Base-by-base conservation (phyloP, 2,797 vertebrate genomes). In the Catamblyrhynchus diadema region DNA sequence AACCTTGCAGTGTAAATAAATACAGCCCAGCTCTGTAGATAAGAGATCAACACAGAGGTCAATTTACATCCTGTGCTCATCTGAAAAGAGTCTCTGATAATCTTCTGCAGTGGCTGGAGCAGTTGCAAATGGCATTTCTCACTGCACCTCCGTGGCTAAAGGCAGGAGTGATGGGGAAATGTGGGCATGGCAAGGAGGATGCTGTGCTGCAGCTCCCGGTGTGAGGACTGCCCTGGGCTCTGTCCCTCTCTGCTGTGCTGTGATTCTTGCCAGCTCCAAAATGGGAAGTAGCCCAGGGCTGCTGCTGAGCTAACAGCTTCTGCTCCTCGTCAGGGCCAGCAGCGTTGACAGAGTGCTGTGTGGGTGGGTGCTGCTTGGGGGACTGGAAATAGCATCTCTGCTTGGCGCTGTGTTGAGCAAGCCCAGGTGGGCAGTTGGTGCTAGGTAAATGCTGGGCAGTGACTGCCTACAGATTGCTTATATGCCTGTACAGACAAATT, bases 371-470 rank as follows among this genome's bases (percentile, higher is more conserved):
- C 54, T 86, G 66, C 81, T 86, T 48, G 50, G 6, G 33, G 78
- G 32, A 22, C 71, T 92, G 74, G 41, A 94, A 85, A 80, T 73
- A 88, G 74, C 86, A 62, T 84, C 66, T 81, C 70, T 84, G 59
- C 73, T 61, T 62, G 78, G 83, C 47, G 4, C 41, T 70, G 48
- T 8, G 17, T 20, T 6, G 69, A 86, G 79, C 72, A 53, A 74
- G 45, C 67, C 64, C 71, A 67, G 57, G 84, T 85, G 71, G n/a
- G 81, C 47, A 84, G 70, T 28, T 80, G 70, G 27, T 93, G 65
- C 81, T 67, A 91, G 91, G 91, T 91, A 57, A 62, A 56, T 3
- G 11, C 53, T 14, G 5, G 59, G 70, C 62, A 41, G 20, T 65
- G 59, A 44, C 37, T 88, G 71, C 32, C 61, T 79, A 6, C 56